Percentiles rank a stretch among this genome's conserved stretches.
Evolutionary conservation across 53 echinoderm and acorn worm genomes (phyloP).

Genomic region (Henricia sp.): DNA sequence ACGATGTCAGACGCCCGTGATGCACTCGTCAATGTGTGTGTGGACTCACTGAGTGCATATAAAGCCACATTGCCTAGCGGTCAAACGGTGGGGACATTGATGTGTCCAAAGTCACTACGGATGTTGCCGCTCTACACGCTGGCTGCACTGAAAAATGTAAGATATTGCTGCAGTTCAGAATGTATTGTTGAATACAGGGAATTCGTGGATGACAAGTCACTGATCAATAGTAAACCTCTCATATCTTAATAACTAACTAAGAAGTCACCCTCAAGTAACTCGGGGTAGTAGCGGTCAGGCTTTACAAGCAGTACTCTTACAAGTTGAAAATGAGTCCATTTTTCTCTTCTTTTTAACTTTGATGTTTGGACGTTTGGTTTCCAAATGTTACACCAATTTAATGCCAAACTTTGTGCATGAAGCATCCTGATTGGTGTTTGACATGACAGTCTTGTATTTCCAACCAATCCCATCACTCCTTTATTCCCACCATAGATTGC

Average conservation of each 20-base stretch:
- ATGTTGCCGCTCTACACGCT: slow-evolving; percentile 87
- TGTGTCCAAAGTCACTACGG: slow-evolving; percentile 86
- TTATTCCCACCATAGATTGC: slow-evolving; percentile 71
- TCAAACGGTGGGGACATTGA: slow-evolving; percentile 77
- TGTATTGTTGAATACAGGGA: not conserved
- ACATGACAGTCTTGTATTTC: not conserved
- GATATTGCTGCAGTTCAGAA: too few species aligned
- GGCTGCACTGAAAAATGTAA: slow-evolving; percentile 91
- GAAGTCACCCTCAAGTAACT: too few species aligned
- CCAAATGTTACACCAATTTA: too few species aligned
- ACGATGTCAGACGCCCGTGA: slow-evolving; percentile 91
- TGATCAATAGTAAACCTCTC: not conserved
- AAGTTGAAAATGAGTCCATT: too few species aligned
- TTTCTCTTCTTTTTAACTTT: too few species aligned
- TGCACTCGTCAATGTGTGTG: slow-evolving; percentile 93
- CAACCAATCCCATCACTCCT: slow-evolving; percentile 17
- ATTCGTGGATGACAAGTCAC: too few species aligned
- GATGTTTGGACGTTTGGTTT: too few species aligned
- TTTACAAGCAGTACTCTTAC: too few species aligned
- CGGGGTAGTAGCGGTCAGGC: too few species aligned
- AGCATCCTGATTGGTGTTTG: too few species aligned
- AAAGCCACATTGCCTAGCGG: slow-evolving; percentile 80
- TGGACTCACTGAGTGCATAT: slow-evolving; percentile 79
- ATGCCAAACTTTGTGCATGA: too few species aligned
- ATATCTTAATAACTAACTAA: too few species aligned